phyloP scores from a whole-genome alignment of 37 sponge, comb jelly and placozoan species.

The Oopsacas minuta region DNA sequence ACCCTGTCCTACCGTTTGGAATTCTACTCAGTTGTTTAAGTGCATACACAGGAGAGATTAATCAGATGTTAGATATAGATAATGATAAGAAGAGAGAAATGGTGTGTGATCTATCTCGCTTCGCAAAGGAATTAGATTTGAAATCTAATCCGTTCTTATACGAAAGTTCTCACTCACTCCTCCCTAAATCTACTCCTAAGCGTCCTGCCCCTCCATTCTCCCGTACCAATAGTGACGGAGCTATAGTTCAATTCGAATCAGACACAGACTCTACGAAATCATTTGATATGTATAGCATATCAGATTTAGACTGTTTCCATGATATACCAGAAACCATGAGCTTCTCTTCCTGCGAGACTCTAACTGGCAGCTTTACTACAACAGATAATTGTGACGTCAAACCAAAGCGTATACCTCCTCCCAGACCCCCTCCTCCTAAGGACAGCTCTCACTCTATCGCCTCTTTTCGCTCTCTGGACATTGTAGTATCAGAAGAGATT shows the following conservation, averaged over 20 bases:
- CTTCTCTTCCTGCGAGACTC: slow-evolving; percentile 10
- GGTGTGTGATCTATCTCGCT: not conserved
- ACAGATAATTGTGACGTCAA: not conserved
- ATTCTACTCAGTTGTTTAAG: slow-evolving; percentile 57
- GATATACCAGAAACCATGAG: not conserved
- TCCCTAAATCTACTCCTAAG: not conserved
- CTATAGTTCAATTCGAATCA: not conserved
- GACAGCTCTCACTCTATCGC: not conserved
- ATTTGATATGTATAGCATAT: not conserved
- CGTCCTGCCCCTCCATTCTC: not conserved
- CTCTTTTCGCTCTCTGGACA: not conserved
- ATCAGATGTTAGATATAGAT: not conserved
- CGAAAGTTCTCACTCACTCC: not conserved
- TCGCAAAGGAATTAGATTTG: not conserved
- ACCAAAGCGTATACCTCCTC: not conserved
- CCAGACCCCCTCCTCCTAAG: not conserved
- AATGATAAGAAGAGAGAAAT: not conserved
- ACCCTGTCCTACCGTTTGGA: slow-evolving; percentile 75
- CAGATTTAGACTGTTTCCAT: not conserved
- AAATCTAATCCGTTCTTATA: not conserved
- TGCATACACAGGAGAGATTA: not conserved
- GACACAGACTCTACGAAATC: not conserved
- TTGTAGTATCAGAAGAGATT: not conserved
- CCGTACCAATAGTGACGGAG: not conserved
- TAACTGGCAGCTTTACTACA: not conserved